A percentile compares a stretch with the other conserved stretches of the same genome.
Conservation (phyloP, 2,797 vertebrate genomes). For the Steatocranus sp. region DNA sequence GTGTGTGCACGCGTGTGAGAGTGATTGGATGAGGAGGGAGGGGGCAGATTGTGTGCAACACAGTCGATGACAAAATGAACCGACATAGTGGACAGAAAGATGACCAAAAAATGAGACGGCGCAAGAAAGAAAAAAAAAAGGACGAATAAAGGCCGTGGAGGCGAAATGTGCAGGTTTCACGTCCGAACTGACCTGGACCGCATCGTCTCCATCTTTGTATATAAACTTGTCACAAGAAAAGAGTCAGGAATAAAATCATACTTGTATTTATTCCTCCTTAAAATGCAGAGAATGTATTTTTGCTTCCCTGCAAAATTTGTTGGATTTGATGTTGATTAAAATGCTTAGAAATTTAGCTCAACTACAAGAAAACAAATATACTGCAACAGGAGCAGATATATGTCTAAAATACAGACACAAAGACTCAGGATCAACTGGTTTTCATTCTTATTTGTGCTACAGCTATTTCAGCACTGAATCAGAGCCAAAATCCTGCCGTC, state of each 20-base stretch:
- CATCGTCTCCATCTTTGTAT: neutral
- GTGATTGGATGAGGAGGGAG: constrained; percentile 41
- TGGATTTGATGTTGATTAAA: neutral
- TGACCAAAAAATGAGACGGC: neutral
- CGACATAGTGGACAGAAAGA: constrained; percentile 31
- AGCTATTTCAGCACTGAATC: neutral
- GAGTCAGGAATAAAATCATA: neutral
- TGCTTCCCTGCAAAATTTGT: rapidly evolving
- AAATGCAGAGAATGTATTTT: neutral
- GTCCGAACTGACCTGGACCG: neutral
- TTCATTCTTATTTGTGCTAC: neutral
- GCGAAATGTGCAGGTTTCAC: neutral
- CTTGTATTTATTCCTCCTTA: rapidly evolving
- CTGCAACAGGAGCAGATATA: neutral
- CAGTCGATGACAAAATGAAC: constrained; percentile 50
- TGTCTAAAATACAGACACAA: neutral
- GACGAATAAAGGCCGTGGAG: neutral
- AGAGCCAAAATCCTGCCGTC: neutral
- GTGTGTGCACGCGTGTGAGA: constrained; percentile 13
- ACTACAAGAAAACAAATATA: neutral
- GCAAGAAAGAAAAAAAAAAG: neutral
- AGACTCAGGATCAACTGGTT: neutral
- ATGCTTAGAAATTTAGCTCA: neutral
- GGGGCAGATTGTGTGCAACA: constrained; percentile 36
- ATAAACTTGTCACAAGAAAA: rapidly evolving